A percentile compares a stretch with the other conserved stretches of the same genome.
phyloP scores from a whole-genome alignment of 1,140 invertebrate genomes.

The Drosophila pallidifrons region DNA sequence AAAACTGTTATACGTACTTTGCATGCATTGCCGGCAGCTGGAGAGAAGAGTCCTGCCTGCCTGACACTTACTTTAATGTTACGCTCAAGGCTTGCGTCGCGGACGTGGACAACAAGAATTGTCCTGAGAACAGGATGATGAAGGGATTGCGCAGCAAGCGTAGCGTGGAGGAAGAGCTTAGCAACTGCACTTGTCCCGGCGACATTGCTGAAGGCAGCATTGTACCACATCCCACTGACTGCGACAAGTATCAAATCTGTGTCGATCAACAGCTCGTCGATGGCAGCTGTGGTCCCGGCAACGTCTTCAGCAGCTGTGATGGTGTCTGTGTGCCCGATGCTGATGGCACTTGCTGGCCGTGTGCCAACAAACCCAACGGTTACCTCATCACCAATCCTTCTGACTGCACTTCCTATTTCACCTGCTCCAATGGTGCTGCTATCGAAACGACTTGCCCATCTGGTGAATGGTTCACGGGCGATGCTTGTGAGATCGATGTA shows the following conservation, averaged over 20 bases:
- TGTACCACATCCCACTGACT: slow-evolving; percentile 60
- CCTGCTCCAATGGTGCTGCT: slow-evolving; percentile 60
- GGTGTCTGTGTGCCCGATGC: slow-evolving; percentile 56
- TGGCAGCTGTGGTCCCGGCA: slow-evolving; percentile 66
- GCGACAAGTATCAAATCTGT: slow-evolving; percentile 70
- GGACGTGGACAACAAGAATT: slow-evolving; percentile 26
- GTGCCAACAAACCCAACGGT: slow-evolving; percentile 61
- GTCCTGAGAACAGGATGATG: slow-evolving; percentile 52
- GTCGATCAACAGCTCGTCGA: slow-evolving; percentile 46
- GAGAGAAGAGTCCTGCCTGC: slow-evolving; percentile 37
- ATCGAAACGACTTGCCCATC: slow-evolving; percentile 28
- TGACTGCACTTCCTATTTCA: slow-evolving; percentile 60
- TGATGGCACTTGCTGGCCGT: slow-evolving; percentile 60
- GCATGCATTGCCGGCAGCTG: slow-evolving; percentile 56
- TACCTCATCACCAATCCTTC: slow-evolving; percentile 42
- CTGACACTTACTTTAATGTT: slow-evolving; percentile 50
- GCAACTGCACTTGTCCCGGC: slow-evolving; percentile 43
- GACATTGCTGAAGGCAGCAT: slow-evolving; percentile 55
- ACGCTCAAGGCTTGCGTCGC: slow-evolving; percentile 37
- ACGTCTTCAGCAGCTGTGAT: slow-evolving; percentile 54
- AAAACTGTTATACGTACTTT: slow-evolving; percentile 53
- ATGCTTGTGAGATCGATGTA: slow-evolving; percentile 56
- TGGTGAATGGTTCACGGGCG: slow-evolving; percentile 57
- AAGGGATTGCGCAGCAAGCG: slow-evolving; percentile 33
- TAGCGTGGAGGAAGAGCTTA: slow-evolving; percentile 31